Percentiles rank a stretch among this genome's conserved stretches.
Conservation (phyloP, 92 coral and sea anemone genomes). For the Galaxea fascicularis region DNA sequence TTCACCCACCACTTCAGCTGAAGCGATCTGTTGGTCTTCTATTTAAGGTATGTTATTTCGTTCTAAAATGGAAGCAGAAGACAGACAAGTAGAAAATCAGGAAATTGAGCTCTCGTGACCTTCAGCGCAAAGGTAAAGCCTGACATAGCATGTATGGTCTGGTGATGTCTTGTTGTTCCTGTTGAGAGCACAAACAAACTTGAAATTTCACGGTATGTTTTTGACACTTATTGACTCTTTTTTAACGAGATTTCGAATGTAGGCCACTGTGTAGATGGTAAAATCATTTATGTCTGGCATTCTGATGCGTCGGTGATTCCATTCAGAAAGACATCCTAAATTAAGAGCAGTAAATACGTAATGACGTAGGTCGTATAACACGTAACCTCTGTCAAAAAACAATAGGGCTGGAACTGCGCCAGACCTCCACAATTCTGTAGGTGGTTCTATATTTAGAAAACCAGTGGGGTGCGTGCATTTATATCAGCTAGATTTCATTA, state of each 20-base stretch:
- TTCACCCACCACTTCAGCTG: too few relatives aligned
- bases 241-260: too few relatives aligned
- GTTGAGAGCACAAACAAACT: background rate
- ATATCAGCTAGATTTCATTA: slow-evolving; percentile 17
- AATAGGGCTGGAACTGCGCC: slow-evolving; percentile 1
- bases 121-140: background rate
- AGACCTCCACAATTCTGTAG: slow-evolving; percentile 16
- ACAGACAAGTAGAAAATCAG: background rate
- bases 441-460: slow-evolving; percentile 31
- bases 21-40: background rate
- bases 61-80: background rate
- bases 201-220: background rate
- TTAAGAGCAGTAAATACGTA: background rate
- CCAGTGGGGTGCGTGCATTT: background rate
- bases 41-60: background rate
- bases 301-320: background rate
- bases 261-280: too few relatives aligned
- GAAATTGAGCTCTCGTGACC: background rate
- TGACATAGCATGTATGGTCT: background rate
- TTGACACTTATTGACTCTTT: too few relatives aligned
- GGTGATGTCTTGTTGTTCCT: background rate
- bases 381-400: background rate
- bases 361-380: slow-evolving; percentile 26
- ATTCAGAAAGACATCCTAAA: background rate
- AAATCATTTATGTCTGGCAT: too few relatives aligned